Base-by-base conservation (phyloP, 2,113 vertebrate species). In the Sturnira hondurensis region DNA sequence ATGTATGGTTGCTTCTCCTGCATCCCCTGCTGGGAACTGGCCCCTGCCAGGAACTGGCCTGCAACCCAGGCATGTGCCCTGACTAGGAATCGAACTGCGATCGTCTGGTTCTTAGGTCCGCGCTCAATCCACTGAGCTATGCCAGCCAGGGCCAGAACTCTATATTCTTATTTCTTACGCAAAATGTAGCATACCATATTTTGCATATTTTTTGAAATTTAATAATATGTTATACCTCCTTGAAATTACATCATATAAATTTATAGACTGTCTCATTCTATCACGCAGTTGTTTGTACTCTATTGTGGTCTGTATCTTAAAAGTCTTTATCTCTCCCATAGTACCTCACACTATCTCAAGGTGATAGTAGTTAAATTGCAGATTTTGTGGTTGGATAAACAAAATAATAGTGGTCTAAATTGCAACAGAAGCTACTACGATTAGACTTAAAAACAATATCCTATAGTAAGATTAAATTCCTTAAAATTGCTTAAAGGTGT, bases 361-460 rank as follows among this genome's bases (percentile, higher is more conserved):
- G 45, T 87, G 33, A 85, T 52, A 96, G 13, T 54, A 95, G 19
- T 38, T 45, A 92, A 82, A n/a, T 94, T 89, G 52, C 10, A 63
- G 83, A 90, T 78, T 86, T 93, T 86, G 26, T 38, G 50, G 38
- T 68, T 92, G 77, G 31, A 2, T 83, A 84, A 84, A 26, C 41
- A 70, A 89, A 71, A 95, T 67, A 71, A 56, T 83, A 93, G 70
- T 84, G n/a, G 24, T 41, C 45, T 81, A 95, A 95, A 82, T 47
- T 88, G 22, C 78, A 91, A 8, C 31, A 67, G 58, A 85, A 71
- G 15, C 5, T 91, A 58, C 56, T 81, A 65, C 45, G 65, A 19
- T 71, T 83, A 86, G 13, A 68, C 17, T 95, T 86, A 95, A 76
- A 67, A 93, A 80, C 4, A 92, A 76, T 41, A 86, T 68, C 4